Evolutionary conservation across 2,888 invertebrate species (phyloP).

Genomic region (Mellilla xanthometata): DNA sequence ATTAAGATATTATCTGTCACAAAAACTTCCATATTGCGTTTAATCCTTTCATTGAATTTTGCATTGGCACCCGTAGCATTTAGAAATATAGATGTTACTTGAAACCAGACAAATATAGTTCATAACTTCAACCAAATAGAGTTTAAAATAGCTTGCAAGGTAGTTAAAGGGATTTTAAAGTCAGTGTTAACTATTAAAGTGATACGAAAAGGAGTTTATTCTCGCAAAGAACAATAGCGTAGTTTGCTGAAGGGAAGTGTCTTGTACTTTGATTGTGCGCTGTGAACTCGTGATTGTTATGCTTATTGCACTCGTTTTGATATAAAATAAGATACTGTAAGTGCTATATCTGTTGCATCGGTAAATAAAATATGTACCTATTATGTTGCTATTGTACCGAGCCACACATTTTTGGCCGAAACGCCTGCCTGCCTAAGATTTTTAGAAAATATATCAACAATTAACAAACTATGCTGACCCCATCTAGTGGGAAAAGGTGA

Average conservation of each 20-base stretch:
- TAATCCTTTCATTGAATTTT: conserved; percentile 65
- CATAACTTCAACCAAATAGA: not conserved
- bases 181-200: conserved; percentile 52
- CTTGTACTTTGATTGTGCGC: conserved; percentile 38
- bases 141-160: not conserved
- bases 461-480: no score
- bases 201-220: conserved; percentile 61
- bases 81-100: conserved; percentile 34
- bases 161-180: conserved; percentile 50
- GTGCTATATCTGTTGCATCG: not conserved
- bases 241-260: conserved; percentile 59
- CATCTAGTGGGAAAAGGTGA: no score
- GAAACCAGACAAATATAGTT: conserved; percentile 14
- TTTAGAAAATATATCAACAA: no score
- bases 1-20: conserved; percentile 76
- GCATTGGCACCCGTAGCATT: conserved; percentile 35
- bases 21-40: conserved; percentile 64
- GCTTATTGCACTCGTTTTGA: conserved; percentile 4
- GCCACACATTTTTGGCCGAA: no score
- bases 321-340: not conserved
- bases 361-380: no score
- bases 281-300: conserved; percentile 6
- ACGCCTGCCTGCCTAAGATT: no score
- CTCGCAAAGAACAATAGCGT: conserved; percentile 63
- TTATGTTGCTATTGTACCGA: no score